phyloP scores from a whole-genome alignment of 2,888 invertebrate genomes.

The Agriopis aurantiaria region DNA sequence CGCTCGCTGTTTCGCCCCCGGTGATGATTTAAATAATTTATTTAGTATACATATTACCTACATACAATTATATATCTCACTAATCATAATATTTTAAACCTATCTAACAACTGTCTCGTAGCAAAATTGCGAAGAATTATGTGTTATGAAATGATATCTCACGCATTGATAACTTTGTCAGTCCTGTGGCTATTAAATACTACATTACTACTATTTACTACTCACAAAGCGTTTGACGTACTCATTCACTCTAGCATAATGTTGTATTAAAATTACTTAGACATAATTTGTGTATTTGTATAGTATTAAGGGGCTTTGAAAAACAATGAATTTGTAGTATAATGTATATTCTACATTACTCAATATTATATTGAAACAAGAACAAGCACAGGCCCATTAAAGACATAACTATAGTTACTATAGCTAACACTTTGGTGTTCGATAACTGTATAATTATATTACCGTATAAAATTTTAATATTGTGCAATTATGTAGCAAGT shows the following conservation, averaged over 20 bases:
- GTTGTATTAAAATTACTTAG: conserved; percentile 35
- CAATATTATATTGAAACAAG: not conserved
- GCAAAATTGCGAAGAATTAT: no score
- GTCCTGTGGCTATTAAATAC: conserved; percentile 17
- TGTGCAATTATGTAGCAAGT: conserved; percentile 74
- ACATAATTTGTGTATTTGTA: conserved; percentile 34
- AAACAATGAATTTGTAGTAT: conserved; percentile 14
- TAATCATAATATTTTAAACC: no score
- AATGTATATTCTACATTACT: conserved; percentile 14
- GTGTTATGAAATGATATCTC: not conserved
- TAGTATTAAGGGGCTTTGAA: conserved; percentile 32
- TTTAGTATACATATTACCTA: no score
- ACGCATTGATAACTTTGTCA: conserved; percentile 23
- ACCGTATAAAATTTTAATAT: conserved; percentile 49
- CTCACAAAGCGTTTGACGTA: conserved; percentile 26
- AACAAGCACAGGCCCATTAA: conserved; percentile 16
- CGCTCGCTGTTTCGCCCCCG: no score
- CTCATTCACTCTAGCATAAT: conserved; percentile 29
- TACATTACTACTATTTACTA: conserved; percentile 13
- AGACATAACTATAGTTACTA: conserved; percentile 16
- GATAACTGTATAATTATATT: conserved; percentile 27
- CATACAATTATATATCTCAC: no score
- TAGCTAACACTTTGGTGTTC: conserved; percentile 30
- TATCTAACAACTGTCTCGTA: no score
- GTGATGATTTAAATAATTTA: no score